Conservation (phyloP, 2,797 vertebrate species). For the Nyctalus aviator region DNA sequence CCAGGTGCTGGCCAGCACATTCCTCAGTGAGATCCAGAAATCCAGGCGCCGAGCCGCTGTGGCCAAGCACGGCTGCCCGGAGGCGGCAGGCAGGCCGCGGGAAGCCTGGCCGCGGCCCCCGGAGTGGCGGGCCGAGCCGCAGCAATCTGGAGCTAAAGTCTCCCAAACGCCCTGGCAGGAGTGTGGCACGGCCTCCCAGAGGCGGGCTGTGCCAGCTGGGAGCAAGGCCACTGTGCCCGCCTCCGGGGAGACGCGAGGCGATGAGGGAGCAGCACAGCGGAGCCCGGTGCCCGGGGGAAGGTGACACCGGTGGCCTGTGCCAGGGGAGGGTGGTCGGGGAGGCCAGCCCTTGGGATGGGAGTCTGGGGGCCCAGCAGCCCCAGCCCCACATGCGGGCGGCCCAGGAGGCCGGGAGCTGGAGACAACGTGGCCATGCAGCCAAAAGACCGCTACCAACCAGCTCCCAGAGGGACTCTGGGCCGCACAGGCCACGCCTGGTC, state of each 20-base stretch:
- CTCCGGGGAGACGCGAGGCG: fast-evolving
- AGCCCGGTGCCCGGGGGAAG: neutral
- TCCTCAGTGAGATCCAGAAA: neutral
- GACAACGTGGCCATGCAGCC: fast-evolving
- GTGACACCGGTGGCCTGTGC: too few species aligned
- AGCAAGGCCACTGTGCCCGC: neutral
- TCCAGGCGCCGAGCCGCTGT: neutral
- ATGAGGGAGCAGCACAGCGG: neutral
- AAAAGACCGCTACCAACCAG: neutral
- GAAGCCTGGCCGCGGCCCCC: fast-evolving
- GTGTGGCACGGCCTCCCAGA: neutral
- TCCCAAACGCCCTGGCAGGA: too few species aligned
- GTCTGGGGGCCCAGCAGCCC: neutral
- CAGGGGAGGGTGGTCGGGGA: neutral
- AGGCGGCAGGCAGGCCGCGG: too few species aligned
- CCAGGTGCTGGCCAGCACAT: neutral
- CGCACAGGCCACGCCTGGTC: too few species aligned
- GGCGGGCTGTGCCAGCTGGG: neutral
- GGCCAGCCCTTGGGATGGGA: neutral
- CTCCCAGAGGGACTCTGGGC: too few species aligned
- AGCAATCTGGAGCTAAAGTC: neutral
- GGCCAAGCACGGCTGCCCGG: neutral
- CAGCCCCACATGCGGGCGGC: too few species aligned
- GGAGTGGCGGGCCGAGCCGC: neutral
- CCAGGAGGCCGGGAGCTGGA: neutral